Base-by-base conservation (phyloP, 2,888 invertebrate genomes). In the Nemapogon koenigi region DNA sequence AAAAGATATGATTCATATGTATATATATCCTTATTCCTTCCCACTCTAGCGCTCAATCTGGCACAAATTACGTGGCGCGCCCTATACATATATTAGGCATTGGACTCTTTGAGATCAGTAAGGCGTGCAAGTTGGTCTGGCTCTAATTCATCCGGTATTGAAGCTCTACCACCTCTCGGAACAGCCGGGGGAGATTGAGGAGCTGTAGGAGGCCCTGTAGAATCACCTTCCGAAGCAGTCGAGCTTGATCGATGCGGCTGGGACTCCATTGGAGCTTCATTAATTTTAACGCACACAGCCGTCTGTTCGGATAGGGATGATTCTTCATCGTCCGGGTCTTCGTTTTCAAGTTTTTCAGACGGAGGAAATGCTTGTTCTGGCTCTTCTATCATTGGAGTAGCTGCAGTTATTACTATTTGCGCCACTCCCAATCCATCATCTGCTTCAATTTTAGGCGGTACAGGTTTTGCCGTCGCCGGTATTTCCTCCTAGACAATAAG, bases 321-420 rank as follows among this genome's bases (percentile, higher is more conserved):
- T 45, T 78, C 76, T 32, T 76, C 76, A 50, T 76, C 75, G 11
- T 73, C 75, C 41, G 54, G 59, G 16, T 65, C 62, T 19, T 53
- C 57, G 40, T 61, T 55, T 30, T 50, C 44, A 3, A 58, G 15
- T 67, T 68, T 59, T 43, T 76, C 81, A 6, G 73, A 58, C 3
- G 88, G 86, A 10, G 91, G 91, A 72, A 91, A 91, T 22, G 87
- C 84, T 57, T 86, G 87, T 49, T 91, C 91, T 27, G 90, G 83
- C 57, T 92, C 91, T 70, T 95, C 94, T 53, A 87, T 79, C 90
- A 92, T 92, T 30, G 95, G 95, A 29, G 95, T 95, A 46, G 95
- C 94, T 38, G 94, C 94, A 32, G 94, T 95, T 64, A 95, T 94
- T 41, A 94, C 92, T 52, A 95, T 94, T 67, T 92, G 90, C 37